These are phyloP conservation scores for Helicolenus hilgendorfi DNA, from an alignment of 2,797 vertebrate genomes.

Conservation along the genomic window DNA sequence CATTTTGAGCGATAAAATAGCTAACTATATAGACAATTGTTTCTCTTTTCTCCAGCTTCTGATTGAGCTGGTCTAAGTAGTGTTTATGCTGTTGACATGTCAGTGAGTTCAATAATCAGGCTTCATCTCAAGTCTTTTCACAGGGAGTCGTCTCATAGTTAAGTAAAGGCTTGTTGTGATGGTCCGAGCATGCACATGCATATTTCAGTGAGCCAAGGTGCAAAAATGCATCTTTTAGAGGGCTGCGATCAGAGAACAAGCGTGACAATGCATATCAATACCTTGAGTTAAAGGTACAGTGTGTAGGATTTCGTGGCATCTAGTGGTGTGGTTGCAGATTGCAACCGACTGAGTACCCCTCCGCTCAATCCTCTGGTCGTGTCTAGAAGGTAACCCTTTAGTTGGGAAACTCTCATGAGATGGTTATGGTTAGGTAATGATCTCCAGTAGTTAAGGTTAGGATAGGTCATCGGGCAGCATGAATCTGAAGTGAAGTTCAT, in stretches of 20 bases:
- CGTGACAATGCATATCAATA: background rate
- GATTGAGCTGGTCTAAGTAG: background rate
- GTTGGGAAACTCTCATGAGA: too few relatives aligned
- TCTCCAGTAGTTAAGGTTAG: too few relatives aligned
- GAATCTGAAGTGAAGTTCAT: too few relatives aligned
- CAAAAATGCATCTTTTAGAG: background rate
- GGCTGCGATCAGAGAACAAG: background rate
- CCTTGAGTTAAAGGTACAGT: too few relatives aligned
- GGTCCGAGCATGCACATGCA: background rate
- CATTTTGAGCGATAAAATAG: background rate
- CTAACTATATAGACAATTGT: background rate
- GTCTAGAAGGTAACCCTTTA: too few relatives aligned
- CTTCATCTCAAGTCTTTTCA: background rate
- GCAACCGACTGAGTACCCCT: too few relatives aligned
- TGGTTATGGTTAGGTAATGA: too few relatives aligned
- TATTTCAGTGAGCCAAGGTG: background rate
- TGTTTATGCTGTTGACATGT: background rate
- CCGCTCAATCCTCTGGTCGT: too few relatives aligned
- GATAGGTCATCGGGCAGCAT: too few relatives aligned
- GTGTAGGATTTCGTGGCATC: fast-evolving
- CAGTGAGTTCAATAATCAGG: background rate
- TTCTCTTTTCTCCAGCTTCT: background rate
- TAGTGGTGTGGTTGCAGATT: too few relatives aligned
- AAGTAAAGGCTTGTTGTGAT: background rate
- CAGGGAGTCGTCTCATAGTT: background rate